A percentile compares a stretch with the other conserved stretches of the same genome.
Conservation (phyloP, 2,113 vertebrate genomes). For the Falco punctatus region DNA sequence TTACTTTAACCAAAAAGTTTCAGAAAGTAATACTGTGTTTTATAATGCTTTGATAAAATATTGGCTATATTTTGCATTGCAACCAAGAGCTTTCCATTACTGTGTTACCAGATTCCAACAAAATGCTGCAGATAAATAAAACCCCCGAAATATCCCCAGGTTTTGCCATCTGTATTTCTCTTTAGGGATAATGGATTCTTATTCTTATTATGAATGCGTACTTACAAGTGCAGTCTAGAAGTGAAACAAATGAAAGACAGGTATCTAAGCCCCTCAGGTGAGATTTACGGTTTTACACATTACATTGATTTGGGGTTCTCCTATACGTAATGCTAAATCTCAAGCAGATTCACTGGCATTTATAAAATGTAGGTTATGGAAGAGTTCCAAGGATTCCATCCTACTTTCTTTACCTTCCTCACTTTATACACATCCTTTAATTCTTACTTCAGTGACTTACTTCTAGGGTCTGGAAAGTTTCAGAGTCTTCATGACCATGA, state of each 20-base stretch:
- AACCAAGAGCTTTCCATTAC: neutral
- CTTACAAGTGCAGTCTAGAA: neutral
- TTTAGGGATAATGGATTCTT: neutral
- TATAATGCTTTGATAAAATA: slow-evolving; percentile 14
- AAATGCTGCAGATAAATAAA: neutral
- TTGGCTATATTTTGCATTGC: neutral
- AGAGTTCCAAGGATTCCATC: neutral
- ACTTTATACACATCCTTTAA: neutral
- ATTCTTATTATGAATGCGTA: neutral
- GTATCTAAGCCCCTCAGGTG: neutral
- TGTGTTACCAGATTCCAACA: neutral
- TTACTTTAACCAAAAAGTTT: slow-evolving; percentile 58
- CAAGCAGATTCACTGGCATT: neutral
- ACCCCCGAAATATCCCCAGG: neutral
- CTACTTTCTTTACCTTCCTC: neutral
- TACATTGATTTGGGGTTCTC: neutral
- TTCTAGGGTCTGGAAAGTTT: neutral
- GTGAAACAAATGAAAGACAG: neutral
- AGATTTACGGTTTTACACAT: neutral
- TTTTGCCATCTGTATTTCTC: neutral
- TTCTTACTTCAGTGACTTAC: neutral
- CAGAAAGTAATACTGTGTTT: neutral
- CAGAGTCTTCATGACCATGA: neutral
- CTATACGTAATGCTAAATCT: neutral
- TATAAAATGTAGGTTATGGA: neutral